phyloP scores from a whole-genome alignment of 2,888 invertebrate species.

The Thysanoteuthis rhombus region DNA sequence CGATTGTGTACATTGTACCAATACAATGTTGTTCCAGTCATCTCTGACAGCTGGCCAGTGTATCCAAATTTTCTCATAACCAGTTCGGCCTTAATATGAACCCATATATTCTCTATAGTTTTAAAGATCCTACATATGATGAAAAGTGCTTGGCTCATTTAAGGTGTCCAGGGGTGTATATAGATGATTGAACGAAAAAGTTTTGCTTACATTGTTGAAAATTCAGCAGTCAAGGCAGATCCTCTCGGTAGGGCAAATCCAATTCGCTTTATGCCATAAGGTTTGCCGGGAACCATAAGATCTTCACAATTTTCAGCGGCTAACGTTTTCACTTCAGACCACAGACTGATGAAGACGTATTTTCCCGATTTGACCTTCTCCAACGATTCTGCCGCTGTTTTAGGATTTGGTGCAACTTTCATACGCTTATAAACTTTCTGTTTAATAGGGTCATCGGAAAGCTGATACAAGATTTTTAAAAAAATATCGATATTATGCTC shows the following conservation, averaged over 20 bases:
- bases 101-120: too few species aligned
- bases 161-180: too few species aligned
- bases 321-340: not conserved
- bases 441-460: not conserved
- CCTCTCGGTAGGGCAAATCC: not conserved
- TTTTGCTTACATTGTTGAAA: not conserved
- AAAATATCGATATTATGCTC: too few species aligned
- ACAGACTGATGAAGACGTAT: not conserved
- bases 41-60: too few species aligned
- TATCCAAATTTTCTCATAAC: too few species aligned
- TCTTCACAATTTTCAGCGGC: slow-evolving; percentile 13
- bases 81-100: too few species aligned
- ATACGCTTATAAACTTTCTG: not conserved
- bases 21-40: too few species aligned
- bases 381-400: not conserved
- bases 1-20: too few species aligned
- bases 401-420: not conserved
- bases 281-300: not conserved
- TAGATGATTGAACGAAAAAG: not conserved
- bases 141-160: too few species aligned
- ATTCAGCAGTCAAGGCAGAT: not conserved
- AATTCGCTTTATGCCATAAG: not conserved
- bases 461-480: too few species aligned
- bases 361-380: not conserved
- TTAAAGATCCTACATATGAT: too few species aligned